Evolutionary conservation across 2,888 invertebrate species (phyloP).

Genomic region (Steinernema carpocapsae): DNA sequence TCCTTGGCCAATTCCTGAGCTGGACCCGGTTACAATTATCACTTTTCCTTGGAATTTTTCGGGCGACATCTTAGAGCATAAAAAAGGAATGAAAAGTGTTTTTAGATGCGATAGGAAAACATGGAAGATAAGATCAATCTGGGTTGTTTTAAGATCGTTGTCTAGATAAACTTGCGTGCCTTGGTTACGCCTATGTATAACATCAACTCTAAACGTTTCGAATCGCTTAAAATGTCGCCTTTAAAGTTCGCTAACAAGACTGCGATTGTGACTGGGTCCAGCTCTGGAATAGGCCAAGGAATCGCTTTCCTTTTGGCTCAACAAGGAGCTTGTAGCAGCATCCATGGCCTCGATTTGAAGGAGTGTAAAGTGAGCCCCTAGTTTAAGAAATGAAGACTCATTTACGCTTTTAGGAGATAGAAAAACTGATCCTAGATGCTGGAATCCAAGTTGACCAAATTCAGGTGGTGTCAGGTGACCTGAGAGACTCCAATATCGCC

Average conservation of each 20-base stretch:
- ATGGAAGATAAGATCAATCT: neutral
- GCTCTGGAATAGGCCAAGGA: conserved; percentile 22
- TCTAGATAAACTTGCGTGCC: too few species aligned
- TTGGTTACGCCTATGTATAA: too few species aligned
- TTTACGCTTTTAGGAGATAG: neutral
- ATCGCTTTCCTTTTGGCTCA: conserved; percentile 7
- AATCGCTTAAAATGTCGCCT: conserved; percentile 40
- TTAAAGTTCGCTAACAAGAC: conserved; percentile 24
- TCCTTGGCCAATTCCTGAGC: conserved; percentile 41
- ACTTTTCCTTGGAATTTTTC: neutral
- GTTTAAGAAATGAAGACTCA: neutral
- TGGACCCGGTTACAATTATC: conserved; percentile 36
- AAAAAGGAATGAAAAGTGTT: neutral
- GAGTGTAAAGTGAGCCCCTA: conserved; percentile 23
- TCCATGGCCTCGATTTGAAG: conserved; percentile 33
- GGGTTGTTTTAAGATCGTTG: too few species aligned
- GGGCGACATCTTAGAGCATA: neutral
- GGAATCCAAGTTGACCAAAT: neutral
- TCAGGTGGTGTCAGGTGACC: neutral
- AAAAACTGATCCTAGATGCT: neutral
- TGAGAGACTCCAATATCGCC: neutral
- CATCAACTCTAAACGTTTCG: too few species aligned
- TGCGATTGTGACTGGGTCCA: conserved; percentile 11
- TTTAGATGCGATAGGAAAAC: too few species aligned
- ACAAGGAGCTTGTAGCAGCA: neutral